Evolutionary conservation across 2,888 invertebrate species (phyloP).

Genomic region (Callinectes sapidus): DNA sequence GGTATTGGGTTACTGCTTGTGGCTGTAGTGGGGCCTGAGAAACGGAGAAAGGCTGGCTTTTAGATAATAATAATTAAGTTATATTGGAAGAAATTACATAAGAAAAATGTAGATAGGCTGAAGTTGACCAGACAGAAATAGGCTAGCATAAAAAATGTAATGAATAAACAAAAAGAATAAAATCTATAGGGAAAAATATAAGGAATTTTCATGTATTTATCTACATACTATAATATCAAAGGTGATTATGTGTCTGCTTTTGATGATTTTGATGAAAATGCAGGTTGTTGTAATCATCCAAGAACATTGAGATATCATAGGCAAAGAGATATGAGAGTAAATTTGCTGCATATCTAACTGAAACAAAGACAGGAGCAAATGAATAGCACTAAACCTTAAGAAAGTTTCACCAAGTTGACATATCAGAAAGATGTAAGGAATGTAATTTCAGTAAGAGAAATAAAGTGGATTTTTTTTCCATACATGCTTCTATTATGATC

Average conservation of each 20-base stretch:
- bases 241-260: not conserved
- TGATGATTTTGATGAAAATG: not conserved
- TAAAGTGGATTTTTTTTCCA: too few relatives aligned
- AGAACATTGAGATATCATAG: not conserved
- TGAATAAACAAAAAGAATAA: not conserved
- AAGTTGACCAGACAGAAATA: not conserved
- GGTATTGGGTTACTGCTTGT: constrained; percentile 81
- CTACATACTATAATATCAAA: not conserved
- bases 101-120: not conserved
- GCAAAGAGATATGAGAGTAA: not conserved
- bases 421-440: too few relatives aligned
- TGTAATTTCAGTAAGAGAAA: too few relatives aligned
- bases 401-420: too few relatives aligned
- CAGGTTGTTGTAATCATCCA: not conserved
- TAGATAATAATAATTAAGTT: not conserved
- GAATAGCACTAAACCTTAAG: too few relatives aligned
- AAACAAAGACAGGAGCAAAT: too few relatives aligned
- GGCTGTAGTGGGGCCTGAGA: constrained; percentile 73
- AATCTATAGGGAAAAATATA: not conserved
- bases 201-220: not conserved
- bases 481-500: too few relatives aligned
- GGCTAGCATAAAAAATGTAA: not conserved
- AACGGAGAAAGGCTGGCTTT: not conserved
- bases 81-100: not conserved
- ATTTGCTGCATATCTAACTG: not conserved